Percentiles rank a stretch among this genome's conserved stretches.
Evolutionary conservation across 23 tunicate species (phyloP).

Genomic region (Ciona savignyi): DNA sequence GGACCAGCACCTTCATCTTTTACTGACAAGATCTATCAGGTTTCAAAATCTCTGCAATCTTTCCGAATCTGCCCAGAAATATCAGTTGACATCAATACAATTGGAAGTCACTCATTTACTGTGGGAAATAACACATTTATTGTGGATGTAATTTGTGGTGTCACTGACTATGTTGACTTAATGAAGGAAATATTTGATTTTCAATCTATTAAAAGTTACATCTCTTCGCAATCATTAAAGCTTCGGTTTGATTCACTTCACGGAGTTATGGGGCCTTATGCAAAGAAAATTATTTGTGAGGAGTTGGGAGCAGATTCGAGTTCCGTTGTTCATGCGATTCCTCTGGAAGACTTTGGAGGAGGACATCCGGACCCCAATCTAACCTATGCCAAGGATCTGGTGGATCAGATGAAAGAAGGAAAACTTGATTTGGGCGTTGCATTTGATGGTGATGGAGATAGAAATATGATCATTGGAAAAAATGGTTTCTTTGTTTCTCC

Average conservation of each 20-base stretch:
- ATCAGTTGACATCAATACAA: conserved; percentile 35
- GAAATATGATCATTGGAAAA: conserved; percentile 95
- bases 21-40: conserved; percentile 74
- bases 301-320: conserved; percentile 54
- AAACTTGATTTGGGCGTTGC: conserved; percentile 95
- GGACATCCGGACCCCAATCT: conserved; percentile 98
- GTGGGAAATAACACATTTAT: conserved; percentile 33
- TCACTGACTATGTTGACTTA: conserved; percentile 71
- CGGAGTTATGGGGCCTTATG: conserved; percentile 94
- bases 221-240: conserved; percentile 27
- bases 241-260: conserved; percentile 85
- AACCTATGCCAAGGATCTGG: conserved; percentile 80
- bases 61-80: conserved; percentile 46
- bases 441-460: conserved; percentile 98
- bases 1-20: conserved; percentile 95
- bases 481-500: conserved; percentile 98
- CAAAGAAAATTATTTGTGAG: conserved; percentile 47
- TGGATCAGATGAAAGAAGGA: conserved; percentile 73
- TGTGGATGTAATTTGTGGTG: conserved; percentile 70
- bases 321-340: conserved; percentile 62
- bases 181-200: conserved; percentile 89
- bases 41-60: conserved; percentile 45
- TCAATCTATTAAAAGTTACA: conserved; percentile 33
- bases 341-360: conserved; percentile 90
- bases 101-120: conserved; percentile 38